Percentiles rank a stretch among this genome's conserved stretches.
Evolutionary conservation across 1,140 invertebrate genomes (phyloP).

Genomic region (Macrotrachela quadricornifera): DNA sequence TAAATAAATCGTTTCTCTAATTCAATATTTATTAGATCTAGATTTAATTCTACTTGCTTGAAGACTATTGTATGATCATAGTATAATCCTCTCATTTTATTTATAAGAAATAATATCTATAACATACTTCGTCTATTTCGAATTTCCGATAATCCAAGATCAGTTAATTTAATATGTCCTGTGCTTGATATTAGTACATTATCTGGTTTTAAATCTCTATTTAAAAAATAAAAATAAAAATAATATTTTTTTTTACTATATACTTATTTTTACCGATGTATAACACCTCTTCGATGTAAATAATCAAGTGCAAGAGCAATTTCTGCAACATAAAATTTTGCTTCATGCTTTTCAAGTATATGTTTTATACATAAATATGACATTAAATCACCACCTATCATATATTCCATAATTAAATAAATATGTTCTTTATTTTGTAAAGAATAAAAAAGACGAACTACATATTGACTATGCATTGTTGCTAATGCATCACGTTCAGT

Average conservation of each 20-base stretch:
- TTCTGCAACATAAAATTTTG: constrained; percentile 27
- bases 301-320: constrained; percentile 27
- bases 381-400: constrained; percentile 86
- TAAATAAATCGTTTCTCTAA: neutral
- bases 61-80: neutral
- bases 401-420: constrained; percentile 85
- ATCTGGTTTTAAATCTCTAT: constrained; percentile 30
- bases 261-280: constrained; percentile 19
- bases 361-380: constrained; percentile 62
- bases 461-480: constrained; percentile 64
- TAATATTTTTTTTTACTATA: neutral
- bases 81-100: neutral
- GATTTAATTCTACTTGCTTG: neutral
- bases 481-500: constrained; percentile 76
- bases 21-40: constrained; percentile 9
- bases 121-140: neutral
- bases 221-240: neutral
- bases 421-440: constrained; percentile 60
- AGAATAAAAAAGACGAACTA: constrained; percentile 79
- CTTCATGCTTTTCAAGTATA: constrained; percentile 69
- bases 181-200: constrained; percentile 26
- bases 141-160: constrained; percentile 47
- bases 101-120: too few relatives aligned
- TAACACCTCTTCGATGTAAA: constrained; percentile 24
- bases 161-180: constrained; percentile 30